These are phyloP conservation scores for Amyelois transitella DNA, from an alignment of 1,140 invertebrate species.

Conservation along the genomic window DNA sequence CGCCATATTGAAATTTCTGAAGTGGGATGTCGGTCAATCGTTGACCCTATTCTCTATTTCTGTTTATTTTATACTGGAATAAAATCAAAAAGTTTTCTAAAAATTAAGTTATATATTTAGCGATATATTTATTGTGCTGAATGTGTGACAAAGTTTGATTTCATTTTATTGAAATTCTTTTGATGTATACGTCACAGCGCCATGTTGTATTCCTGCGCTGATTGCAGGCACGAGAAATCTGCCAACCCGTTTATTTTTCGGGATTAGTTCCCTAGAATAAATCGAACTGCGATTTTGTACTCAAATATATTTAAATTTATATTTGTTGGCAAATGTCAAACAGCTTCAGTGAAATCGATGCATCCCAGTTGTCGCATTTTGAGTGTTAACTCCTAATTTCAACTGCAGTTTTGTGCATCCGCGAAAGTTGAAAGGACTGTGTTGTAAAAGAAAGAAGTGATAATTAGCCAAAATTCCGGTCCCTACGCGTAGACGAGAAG, in stretches of 20 bases:
- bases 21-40: constrained; percentile 65
- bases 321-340: constrained; percentile 72
- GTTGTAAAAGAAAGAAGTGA: constrained; percentile 73
- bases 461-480: constrained; percentile 79
- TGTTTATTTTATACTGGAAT: constrained; percentile 34
- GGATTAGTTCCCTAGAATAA: constrained; percentile 70
- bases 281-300: constrained; percentile 73
- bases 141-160: constrained; percentile 25
- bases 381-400: constrained; percentile 68
- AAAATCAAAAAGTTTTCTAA: constrained; percentile 30
- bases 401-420: constrained; percentile 74
- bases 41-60: constrained; percentile 53
- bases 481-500: constrained; percentile 77
- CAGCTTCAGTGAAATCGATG: constrained; percentile 66
- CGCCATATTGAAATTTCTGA: constrained; percentile 70
- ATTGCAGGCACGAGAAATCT: constrained; percentile 74
- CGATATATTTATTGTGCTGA: constrained; percentile 23
- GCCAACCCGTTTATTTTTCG: constrained; percentile 74
- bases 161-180: constrained; percentile 61
- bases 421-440: constrained; percentile 75
- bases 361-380: constrained; percentile 66
- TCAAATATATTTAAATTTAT: constrained; percentile 74
- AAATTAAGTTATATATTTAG: constrained; percentile 40
- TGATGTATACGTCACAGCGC: constrained; percentile 73
- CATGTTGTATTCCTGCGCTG: constrained; percentile 75